Conservation (phyloP, 2,113 vertebrate species). For the Colius striatus region DNA sequence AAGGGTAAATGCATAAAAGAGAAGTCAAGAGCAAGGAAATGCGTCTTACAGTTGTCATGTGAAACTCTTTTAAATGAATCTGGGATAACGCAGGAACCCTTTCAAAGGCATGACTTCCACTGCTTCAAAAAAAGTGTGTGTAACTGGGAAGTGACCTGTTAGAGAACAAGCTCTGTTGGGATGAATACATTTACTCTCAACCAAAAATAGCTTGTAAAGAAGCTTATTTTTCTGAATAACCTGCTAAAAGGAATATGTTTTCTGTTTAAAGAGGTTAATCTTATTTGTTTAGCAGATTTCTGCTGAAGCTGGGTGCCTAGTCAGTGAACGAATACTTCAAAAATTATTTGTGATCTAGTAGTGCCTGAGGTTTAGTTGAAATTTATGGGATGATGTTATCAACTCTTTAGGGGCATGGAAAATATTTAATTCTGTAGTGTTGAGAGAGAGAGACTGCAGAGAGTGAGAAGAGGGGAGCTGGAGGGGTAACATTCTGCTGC, state of each 20-base stretch:
- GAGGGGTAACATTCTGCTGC: not conserved
- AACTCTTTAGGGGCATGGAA: constrained; percentile 38
- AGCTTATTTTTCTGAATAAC: constrained; percentile 48
- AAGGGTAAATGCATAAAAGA: constrained; percentile 31
- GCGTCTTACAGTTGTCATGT: not conserved
- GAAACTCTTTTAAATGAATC: constrained; percentile 40
- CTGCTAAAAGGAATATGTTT: constrained; percentile 37
- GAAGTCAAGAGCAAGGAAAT: constrained; percentile 39
- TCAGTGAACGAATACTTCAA: constrained; percentile 46
- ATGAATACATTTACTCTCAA: constrained; percentile 53
- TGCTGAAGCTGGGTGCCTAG: constrained; percentile 33
- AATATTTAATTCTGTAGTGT: constrained; percentile 24
- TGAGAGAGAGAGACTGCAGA: not conserved
- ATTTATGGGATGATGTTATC: constrained; percentile 45
- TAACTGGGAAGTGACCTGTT: constrained; percentile 59
- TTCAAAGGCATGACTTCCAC: constrained; percentile 40
- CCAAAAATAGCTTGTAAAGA: constrained; percentile 24
- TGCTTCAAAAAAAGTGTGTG: constrained; percentile 41
- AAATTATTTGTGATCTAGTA: constrained; percentile 58
- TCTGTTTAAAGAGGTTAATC: constrained; percentile 52
- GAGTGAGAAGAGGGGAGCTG: not conserved
- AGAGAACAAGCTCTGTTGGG: constrained; percentile 19
- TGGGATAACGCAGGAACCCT: constrained; percentile 25
- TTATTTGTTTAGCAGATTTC: constrained; percentile 47
- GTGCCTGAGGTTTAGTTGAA: constrained; percentile 40